These are phyloP conservation scores for Lottia gigantea DNA, from an alignment of 2,888 invertebrate genomes.

Conservation along the genomic window DNA sequence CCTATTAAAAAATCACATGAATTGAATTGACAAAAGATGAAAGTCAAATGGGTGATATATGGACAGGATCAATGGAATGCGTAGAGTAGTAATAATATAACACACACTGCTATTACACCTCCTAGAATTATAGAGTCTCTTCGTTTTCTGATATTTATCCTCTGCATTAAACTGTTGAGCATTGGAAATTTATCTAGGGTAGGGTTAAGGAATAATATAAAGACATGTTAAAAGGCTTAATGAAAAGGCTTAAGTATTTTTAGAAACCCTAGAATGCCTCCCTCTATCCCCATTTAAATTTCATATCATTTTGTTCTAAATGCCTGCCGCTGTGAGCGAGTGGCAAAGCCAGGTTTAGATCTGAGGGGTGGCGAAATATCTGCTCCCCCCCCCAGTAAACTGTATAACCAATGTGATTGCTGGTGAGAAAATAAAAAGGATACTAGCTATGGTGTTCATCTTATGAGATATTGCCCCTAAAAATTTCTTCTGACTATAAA, in stretches of 20 bases:
- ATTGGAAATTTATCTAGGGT: constrained; percentile 77
- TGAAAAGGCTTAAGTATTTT: no score
- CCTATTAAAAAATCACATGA: no score
- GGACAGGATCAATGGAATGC: constrained; percentile 49
- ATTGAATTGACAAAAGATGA: no score
- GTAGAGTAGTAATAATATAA: constrained; percentile 78
- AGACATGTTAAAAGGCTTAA: background rate
- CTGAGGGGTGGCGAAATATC: no score
- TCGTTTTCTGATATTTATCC: constrained; percentile 92
- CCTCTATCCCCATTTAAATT: no score
- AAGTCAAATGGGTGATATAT: no score
- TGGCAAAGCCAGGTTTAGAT: no score
- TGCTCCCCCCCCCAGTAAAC: no score
- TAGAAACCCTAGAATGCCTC: no score
- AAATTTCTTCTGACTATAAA: constrained; percentile 86
- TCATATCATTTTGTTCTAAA: no score
- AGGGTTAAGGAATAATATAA: constrained; percentile 17
- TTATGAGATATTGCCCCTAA: constrained; percentile 92
- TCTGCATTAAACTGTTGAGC: constrained; percentile 80
- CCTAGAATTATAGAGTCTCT: constrained; percentile 94
- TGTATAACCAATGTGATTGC: no score
- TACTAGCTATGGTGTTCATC: constrained; percentile 91
- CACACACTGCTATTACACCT: constrained; percentile 86
- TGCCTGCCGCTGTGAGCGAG: no score
- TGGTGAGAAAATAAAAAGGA: constrained; percentile 46